phyloP scores from a whole-genome alignment of 2,113 vertebrate genomes.

The Lathamus discolor region DNA sequence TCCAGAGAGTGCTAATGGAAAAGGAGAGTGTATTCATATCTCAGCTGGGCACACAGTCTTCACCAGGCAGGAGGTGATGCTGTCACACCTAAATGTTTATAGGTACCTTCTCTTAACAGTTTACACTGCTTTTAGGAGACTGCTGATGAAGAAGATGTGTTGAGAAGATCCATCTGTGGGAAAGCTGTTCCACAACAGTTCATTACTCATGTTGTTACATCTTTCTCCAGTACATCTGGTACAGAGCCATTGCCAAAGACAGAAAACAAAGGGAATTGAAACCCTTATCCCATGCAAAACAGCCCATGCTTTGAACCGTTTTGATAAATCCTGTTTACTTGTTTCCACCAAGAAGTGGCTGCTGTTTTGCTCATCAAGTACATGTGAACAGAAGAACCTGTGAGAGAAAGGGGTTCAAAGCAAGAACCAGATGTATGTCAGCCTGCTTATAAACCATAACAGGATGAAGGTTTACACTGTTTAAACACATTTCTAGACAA shows the following conservation, averaged over 20 bases:
- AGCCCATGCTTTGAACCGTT: neutral
- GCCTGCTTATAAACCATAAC: neutral
- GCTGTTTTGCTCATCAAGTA: neutral
- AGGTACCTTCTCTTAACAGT: neutral
- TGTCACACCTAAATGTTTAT: neutral
- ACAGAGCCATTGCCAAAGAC: neutral
- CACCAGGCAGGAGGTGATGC: neutral
- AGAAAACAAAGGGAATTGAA: neutral
- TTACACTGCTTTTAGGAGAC: neutral
- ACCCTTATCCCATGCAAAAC: neutral
- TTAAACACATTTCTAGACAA: neutral
- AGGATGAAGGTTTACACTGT: neutral
- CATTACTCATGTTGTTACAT: neutral
- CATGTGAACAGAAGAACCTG: neutral
- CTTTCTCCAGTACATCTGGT: neutral
- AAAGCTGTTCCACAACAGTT: neutral
- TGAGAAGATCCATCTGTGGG: neutral
- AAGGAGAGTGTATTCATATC: neutral
- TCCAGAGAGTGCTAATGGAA: neutral
- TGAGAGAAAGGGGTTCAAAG: neutral
- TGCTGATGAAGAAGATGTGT: neutral
- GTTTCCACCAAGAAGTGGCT: neutral
- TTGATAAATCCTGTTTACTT: neutral
- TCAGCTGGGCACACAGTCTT: neutral
- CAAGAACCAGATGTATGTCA: neutral